Evolutionary conservation across 2,888 invertebrate species (phyloP).

Genomic region (Xanthia icteritia): DNA sequence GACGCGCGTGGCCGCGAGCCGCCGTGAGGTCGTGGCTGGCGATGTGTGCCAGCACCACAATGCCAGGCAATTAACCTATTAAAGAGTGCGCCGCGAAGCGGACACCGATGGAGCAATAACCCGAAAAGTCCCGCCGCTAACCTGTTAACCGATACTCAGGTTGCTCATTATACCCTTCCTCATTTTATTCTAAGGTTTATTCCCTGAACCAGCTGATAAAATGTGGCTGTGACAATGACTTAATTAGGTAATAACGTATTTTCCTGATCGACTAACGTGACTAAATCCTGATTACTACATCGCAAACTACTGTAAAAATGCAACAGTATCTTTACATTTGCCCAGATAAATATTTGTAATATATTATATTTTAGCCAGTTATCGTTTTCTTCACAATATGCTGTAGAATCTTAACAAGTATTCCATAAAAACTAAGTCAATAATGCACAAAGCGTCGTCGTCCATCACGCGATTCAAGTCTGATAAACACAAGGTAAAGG

Average conservation of each 20-base stretch:
- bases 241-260: conserved; percentile 17
- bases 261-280: conserved; percentile 11
- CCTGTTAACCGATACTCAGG: conserved; percentile 74
- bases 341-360: conserved; percentile 26
- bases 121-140: conserved; percentile 79
- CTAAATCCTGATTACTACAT: conserved; percentile 17
- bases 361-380: conserved; percentile 31
- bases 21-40: conserved; percentile 88
- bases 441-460: conserved; percentile 73
- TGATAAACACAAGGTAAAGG: conserved; percentile 85
- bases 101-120: conserved; percentile 85
- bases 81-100: conserved; percentile 84
- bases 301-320: conserved; percentile 12
- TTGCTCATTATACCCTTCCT: conserved; percentile 41
- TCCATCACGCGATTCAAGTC: conserved; percentile 80
- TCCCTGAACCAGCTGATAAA: conserved; percentile 22
- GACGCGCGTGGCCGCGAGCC: conserved; percentile 87
- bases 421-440: conserved; percentile 69
- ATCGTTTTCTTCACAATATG: conserved; percentile 28
- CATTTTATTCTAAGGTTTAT: conserved; percentile 24
- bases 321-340: conserved; percentile 29
- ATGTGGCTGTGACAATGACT: conserved; percentile 3
- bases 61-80: conserved; percentile 90
- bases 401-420: conserved; percentile 44
- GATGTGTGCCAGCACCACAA: conserved; percentile 89